Base-by-base conservation (phyloP, 2,888 invertebrate species). In the Icerya purchasi region DNA sequence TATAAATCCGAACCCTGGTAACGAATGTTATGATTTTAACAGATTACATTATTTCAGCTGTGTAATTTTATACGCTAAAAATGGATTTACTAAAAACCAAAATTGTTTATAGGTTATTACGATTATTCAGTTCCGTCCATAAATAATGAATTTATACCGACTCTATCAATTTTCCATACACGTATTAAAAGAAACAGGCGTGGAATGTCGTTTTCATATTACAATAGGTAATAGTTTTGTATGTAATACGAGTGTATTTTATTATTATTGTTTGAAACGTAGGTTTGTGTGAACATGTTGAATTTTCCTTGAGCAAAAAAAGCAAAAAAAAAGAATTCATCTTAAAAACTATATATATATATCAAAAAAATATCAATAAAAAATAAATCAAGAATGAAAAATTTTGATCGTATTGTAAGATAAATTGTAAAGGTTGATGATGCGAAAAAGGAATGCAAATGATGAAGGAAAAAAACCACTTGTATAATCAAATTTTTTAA, bases 221-320 rank as follows among this genome's bases (percentile, higher is more conserved):
- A 93, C 69, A 91, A 91, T 70, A 78, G 90, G 59, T 88, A 86
- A n/a, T n/a, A n/a, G n/a, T n/a, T n/a, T n/a, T n/a, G n/a, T n/a
- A n/a, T n/a, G n/a, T n/a, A n/a, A n/a, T n/a, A n/a, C n/a, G n/a
- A n/a, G n/a, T n/a, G n/a, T n/a, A n/a, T n/a, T n/a, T n/a, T n/a
- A n/a, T n/a, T n/a, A n/a, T n/a, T n/a, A n/a, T n/a, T 56, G 2
- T 36, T 10, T 25, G 24, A 14, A 50, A 19, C 50, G 22, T 49
- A 22, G 1, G 18, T 24, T 0, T 21, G n/a, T 24, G 24, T 55
- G n/a, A 3, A 10, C 22, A 57, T 19, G 22, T 19, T 21, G 18
- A 22, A 3, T 56, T 14, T 25, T 21, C 21, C 25, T 52, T n/a
- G 36, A 20, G n/a, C 19, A 59, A 20, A 25, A 14, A 21, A 22